These are phyloP conservation scores for Spodoptera frugiperda DNA, from an alignment of 1,140 invertebrate species.

Conservation along the genomic window DNA sequence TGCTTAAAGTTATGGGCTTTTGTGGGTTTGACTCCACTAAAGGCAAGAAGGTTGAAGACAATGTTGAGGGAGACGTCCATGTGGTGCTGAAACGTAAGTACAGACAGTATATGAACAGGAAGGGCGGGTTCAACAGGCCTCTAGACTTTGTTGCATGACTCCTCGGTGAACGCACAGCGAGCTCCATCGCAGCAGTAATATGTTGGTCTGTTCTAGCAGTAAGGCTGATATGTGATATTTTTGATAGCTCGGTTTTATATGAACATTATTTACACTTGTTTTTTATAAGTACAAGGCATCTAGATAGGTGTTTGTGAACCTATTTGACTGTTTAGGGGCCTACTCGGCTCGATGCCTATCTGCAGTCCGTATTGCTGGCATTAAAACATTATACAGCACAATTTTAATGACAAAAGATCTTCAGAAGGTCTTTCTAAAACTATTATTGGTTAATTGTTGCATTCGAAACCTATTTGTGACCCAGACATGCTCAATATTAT, in stretches of 20 bases:
- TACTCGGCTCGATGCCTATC: slow-evolving; percentile 24
- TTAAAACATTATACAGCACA: too few relatives aligned
- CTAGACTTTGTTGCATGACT: slow-evolving; percentile 95
- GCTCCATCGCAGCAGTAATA: neutral
- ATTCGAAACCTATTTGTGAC: too few relatives aligned
- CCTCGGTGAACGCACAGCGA: slow-evolving; percentile 63
- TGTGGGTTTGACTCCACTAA: slow-evolving; percentile 98
- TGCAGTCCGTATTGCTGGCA: neutral
- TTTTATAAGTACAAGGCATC: neutral
- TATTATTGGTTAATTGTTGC: too few relatives aligned
- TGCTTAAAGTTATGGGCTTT: slow-evolving; percentile 99
- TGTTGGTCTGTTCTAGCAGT: slow-evolving; percentile 48
- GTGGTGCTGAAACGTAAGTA: slow-evolving; percentile 98
- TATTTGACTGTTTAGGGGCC: neutral
- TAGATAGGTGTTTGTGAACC: neutral
- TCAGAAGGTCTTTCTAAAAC: too few relatives aligned
- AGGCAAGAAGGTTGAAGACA: slow-evolving; percentile 97
- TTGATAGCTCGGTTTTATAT: slow-evolving; percentile 59
- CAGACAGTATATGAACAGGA: slow-evolving; percentile 99
- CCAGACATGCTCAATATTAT: too few relatives aligned
- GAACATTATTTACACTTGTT: slow-evolving; percentile 6
- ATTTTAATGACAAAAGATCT: too few relatives aligned
- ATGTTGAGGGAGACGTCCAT: slow-evolving; percentile 96
- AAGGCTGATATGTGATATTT: slow-evolving; percentile 69
- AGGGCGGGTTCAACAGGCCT: slow-evolving; percentile 99